These are phyloP conservation scores for Falco columbarius DNA, from an alignment of 2,797 vertebrate genomes.

Conservation along the genomic window DNA sequence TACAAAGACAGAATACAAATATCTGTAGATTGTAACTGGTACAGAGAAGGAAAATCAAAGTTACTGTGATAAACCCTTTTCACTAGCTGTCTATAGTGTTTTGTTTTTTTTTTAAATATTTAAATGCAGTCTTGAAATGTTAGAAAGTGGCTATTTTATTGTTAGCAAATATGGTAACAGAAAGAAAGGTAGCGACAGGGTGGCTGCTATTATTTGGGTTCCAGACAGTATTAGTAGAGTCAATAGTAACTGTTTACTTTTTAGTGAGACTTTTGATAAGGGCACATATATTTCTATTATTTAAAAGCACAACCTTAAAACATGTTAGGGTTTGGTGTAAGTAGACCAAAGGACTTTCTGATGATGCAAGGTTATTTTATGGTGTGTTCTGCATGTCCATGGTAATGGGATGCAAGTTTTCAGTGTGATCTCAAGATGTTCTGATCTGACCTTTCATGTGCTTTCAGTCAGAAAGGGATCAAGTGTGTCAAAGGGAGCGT, in stretches of 20 bases:
- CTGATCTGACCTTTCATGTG: neutral
- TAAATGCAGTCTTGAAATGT: neutral
- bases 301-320: neutral
- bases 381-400: neutral
- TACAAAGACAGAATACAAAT: neutral
- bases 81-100: neutral
- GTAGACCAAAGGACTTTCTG: neutral
- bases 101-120: neutral
- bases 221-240: neutral
- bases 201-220: neutral
- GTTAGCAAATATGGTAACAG: neutral
- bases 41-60: neutral
- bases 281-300: neutral
- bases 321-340: neutral
- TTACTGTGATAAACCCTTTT: neutral
- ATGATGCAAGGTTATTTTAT: neutral
- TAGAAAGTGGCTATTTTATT: neutral
- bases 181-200: neutral
- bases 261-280: slow-evolving; percentile 7
- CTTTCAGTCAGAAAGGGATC: neutral
- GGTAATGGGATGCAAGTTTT: neutral
- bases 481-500: neutral
- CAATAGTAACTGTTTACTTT: neutral
- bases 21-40: neutral
- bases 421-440: neutral